A percentile compares a stretch with the other conserved stretches of the same genome.
Evolutionary conservation across 2,888 invertebrate genomes (phyloP).

Genomic region (Coenonympha arcania): DNA sequence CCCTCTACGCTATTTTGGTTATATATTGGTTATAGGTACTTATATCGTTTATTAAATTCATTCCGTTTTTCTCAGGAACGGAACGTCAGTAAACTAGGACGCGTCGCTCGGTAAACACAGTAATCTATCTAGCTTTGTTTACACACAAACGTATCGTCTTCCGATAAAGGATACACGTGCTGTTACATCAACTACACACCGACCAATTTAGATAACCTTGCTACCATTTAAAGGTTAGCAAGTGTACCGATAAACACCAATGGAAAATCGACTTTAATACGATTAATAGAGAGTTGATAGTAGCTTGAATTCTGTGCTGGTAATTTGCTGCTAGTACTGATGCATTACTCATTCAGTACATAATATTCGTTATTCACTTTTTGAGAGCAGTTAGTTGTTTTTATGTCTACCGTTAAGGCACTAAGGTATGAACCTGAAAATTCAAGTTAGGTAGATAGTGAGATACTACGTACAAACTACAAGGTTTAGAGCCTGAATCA

Average conservation of each 20-base stretch:
- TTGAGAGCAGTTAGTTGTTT: not conserved
- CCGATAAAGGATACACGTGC: constrained; percentile 10
- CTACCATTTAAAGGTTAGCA: constrained; percentile 13
- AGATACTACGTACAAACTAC: too few species aligned
- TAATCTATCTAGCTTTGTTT: constrained; percentile 3
- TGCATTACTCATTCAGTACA: not conserved
- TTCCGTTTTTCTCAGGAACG: too few species aligned
- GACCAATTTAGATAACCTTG: constrained; percentile 18
- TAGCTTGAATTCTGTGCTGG: not conserved
- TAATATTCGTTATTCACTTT: not conserved
- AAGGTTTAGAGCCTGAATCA: too few species aligned
- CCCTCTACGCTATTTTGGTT: too few species aligned
- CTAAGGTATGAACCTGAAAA: too few species aligned
- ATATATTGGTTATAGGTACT: too few species aligned
- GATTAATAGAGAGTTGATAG: not conserved
- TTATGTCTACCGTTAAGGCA: not conserved
- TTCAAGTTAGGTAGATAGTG: too few species aligned
- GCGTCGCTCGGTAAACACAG: not conserved
- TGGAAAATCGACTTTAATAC: constrained; percentile 3
- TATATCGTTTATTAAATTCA: too few species aligned
- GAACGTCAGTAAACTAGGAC: not conserved
- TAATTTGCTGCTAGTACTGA: not conserved
- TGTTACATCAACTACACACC: not conserved
- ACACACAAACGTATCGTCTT: not conserved
- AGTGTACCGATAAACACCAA: not conserved